These are phyloP conservation scores for Tipula unca DNA, from an alignment of 2,888 invertebrate species.

Conservation along the genomic window DNA sequence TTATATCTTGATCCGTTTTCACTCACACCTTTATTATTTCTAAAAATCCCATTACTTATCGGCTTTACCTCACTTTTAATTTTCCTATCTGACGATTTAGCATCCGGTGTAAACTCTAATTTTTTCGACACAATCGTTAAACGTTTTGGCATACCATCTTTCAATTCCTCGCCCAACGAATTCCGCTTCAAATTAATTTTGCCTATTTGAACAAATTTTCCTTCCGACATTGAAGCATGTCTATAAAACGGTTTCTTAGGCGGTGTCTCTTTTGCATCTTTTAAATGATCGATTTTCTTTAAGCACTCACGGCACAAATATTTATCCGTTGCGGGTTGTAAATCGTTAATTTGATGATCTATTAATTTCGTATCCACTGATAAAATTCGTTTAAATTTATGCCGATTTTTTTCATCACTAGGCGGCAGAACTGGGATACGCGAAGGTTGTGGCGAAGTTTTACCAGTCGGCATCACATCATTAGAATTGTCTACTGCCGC, in stretches of 20 bases:
- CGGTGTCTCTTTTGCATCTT: neutral
- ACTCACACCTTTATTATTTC: neutral
- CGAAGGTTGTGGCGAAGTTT: neutral
- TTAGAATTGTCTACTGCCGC: neutral
- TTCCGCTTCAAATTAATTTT: neutral
- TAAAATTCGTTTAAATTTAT: neutral
- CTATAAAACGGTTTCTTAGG: neutral
- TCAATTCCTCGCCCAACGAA: neutral
- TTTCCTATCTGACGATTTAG: neutral
- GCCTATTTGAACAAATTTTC: neutral
- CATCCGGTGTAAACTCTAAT: neutral
- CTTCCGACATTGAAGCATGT: neutral
- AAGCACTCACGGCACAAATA: neutral
- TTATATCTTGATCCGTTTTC: neutral
- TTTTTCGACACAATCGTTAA: conserved; percentile 16
- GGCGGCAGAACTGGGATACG: neutral
- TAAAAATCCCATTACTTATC: neutral
- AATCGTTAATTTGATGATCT: neutral
- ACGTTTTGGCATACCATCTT: neutral
- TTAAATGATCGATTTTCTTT: neutral
- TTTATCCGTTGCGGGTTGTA: neutral
- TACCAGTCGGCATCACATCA: neutral
- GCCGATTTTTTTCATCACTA: neutral
- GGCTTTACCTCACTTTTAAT: neutral
- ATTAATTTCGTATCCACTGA: neutral